Evolutionary conservation across 1,140 invertebrate species (phyloP).

Genomic region (Drosophila takahashii): DNA sequence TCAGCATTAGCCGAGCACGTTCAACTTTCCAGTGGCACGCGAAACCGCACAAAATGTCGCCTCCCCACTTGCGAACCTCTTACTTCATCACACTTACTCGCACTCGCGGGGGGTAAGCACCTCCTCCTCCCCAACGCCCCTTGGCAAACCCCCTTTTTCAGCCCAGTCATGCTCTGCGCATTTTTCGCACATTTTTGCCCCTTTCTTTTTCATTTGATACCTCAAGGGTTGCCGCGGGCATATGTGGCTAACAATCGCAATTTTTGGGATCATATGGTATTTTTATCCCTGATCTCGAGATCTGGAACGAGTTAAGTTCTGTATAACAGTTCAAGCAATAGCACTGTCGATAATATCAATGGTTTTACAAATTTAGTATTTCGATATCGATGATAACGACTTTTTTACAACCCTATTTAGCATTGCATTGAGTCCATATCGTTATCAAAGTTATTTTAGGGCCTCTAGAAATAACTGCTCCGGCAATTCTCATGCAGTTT

Average conservation of each 20-base stretch:
- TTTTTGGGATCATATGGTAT: not conserved
- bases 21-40: constrained; percentile 72
- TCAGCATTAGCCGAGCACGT: constrained; percentile 62
- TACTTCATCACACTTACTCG: constrained; percentile 22
- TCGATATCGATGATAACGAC: too few relatives aligned
- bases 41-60: constrained; percentile 72
- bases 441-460: too few relatives aligned
- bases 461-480: too few relatives aligned
- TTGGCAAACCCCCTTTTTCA: not conserved
- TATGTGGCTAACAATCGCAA: not conserved
- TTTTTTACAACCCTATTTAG: too few relatives aligned
- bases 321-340: too few relatives aligned
- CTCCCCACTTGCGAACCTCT: constrained; percentile 37
- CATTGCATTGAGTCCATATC: too few relatives aligned
- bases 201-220: constrained; percentile 30
- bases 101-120: not conserved
- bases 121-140: not conserved
- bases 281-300: too few relatives aligned
- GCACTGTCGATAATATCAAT: too few relatives aligned
- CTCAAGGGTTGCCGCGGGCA: not conserved
- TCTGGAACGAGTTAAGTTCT: too few relatives aligned
- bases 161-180: constrained; percentile 30
- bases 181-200: constrained; percentile 64
- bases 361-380: too few relatives aligned
- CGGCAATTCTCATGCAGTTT: not conserved